Percentiles rank a stretch among this genome's conserved stretches.
These are phyloP conservation scores for Chloropsis hardwickii DNA, from an alignment of 2,113 vertebrate genomes.

Conservation along the genomic window DNA sequence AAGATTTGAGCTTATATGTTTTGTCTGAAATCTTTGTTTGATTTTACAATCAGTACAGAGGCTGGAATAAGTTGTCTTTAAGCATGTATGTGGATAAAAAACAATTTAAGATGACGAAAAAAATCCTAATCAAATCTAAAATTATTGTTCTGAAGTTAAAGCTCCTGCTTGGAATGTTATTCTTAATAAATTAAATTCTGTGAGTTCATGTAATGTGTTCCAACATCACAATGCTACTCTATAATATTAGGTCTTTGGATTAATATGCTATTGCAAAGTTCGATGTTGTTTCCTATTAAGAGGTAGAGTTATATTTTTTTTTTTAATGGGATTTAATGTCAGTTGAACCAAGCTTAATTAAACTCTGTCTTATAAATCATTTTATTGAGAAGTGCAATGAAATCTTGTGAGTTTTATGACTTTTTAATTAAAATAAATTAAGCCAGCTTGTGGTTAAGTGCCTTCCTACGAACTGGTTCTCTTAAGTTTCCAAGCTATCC, in stretches of 20 bases:
- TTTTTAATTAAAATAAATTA: slow-evolving; percentile 3
- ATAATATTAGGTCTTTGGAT: background rate
- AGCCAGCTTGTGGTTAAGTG: background rate
- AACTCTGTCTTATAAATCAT: slow-evolving; percentile 15
- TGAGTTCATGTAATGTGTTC: background rate
- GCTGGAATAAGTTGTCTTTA: background rate
- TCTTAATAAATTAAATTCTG: background rate
- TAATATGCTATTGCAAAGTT: background rate
- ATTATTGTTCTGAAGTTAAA: background rate
- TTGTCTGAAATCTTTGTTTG: background rate
- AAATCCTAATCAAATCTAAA: background rate
- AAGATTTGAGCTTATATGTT: background rate
- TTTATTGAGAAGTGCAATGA: background rate
- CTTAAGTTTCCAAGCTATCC: background rate
- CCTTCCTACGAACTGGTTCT: background rate
- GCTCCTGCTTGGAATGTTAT: background rate
- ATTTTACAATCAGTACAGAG: background rate
- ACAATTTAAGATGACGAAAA: background rate
- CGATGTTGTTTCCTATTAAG: background rate
- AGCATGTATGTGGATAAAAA: background rate
- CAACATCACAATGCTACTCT: background rate
- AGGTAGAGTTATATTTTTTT: background rate
- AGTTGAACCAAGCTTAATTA: background rate
- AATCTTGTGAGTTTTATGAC: background rate
- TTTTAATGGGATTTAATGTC: background rate